phyloP scores from a whole-genome alignment of 2,797 vertebrate species.

The Corythornis leucogaster region DNA sequence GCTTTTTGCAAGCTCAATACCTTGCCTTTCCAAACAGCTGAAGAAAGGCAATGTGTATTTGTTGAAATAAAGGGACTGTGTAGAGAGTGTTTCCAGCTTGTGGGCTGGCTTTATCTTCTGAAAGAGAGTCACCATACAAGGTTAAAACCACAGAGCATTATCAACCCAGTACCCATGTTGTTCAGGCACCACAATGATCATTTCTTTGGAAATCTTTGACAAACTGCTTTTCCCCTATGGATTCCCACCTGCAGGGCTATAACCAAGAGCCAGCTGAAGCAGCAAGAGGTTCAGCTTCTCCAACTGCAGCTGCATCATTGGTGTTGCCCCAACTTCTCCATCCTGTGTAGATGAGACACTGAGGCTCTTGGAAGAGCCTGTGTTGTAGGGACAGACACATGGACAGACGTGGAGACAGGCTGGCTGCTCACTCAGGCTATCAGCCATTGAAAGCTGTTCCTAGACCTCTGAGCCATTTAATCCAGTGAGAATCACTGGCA shows the following conservation, averaged over 20 bases:
- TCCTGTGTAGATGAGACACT: accelerated
- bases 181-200: background rate
- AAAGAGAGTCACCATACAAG: background rate
- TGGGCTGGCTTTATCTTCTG: background rate
- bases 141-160: background rate
- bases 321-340: background rate
- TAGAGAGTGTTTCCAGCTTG: background rate
- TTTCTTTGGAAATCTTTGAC: background rate
- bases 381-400: accelerated
- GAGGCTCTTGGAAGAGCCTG: background rate
- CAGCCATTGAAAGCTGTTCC: background rate
- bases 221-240: background rate
- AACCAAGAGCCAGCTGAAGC: background rate
- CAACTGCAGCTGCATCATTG: background rate
- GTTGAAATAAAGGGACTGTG: background rate
- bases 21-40: background rate
- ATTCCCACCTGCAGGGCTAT: background rate
- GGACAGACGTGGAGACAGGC: background rate
- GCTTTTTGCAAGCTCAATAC: background rate
- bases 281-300: background rate
- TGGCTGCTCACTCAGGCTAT: background rate
- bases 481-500: background rate
- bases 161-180: background rate
- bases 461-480: conserved; percentile 23
- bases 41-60: background rate